Percentiles rank a stretch among this genome's conserved stretches.
These are phyloP conservation scores for Copidosoma aretas DNA, from an alignment of 2,888 invertebrate genomes.

Conservation along the genomic window DNA sequence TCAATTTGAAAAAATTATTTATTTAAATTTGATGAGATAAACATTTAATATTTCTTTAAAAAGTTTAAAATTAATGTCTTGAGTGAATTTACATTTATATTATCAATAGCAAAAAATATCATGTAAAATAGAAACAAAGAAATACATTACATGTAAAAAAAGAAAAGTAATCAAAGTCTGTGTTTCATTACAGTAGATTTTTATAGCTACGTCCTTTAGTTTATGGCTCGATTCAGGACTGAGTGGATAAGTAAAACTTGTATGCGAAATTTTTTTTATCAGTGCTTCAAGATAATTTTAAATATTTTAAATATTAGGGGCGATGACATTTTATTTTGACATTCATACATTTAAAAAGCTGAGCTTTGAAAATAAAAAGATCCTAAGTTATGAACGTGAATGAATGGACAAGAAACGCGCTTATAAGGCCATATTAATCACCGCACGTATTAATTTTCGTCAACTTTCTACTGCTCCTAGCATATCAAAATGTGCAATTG, in stretches of 20 bases:
- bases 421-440: conserved; percentile 37
- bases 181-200: conserved; percentile 30
- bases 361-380: conserved; percentile 17
- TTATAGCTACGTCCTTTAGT: conserved; percentile 22
- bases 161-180: conserved; percentile 29
- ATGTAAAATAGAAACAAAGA: conserved; percentile 7
- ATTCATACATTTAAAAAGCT: conserved; percentile 16
- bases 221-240: conserved; percentile 24
- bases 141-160: conserved; percentile 26
- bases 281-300: conserved; percentile 15
- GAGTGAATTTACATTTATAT: conserved; percentile 1
- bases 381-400: conserved; percentile 15
- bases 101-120: conserved; percentile 3
- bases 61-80: conserved; percentile 1
- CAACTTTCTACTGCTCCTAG: background rate
- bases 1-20: conserved; percentile 26
- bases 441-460: conserved; percentile 3
- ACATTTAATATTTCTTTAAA: background rate
- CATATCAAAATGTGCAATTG: conserved; percentile 17
- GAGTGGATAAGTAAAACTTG: conserved; percentile 28
- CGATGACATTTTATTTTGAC: conserved; percentile 14
- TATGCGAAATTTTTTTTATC: conserved; percentile 23
- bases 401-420: conserved; percentile 14
- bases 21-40: conserved; percentile 15
- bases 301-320: conserved; percentile 9